Evolutionary conservation across 2,888 invertebrate genomes (phyloP).

Genomic region (Ormia ochracea): DNA sequence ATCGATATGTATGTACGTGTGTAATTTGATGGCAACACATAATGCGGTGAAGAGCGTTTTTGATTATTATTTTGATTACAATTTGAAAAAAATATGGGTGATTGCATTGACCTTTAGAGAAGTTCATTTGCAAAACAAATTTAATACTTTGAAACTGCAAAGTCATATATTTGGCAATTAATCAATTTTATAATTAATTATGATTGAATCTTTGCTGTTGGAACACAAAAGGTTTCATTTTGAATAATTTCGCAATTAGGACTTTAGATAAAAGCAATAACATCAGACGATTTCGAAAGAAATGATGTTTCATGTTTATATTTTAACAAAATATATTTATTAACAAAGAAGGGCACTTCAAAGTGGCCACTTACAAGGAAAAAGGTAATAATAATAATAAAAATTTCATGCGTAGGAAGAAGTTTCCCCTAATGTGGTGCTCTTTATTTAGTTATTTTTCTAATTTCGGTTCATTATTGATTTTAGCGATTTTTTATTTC

Average conservation of each 20-base stretch:
- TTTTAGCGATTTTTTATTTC: too few relatives aligned
- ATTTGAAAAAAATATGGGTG: neutral
- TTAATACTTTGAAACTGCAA: neutral
- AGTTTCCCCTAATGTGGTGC: too few relatives aligned
- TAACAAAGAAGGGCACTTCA: too few relatives aligned
- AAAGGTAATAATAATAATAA: too few relatives aligned
- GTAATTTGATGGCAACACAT: neutral
- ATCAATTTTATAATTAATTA: neutral
- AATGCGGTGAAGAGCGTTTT: neutral
- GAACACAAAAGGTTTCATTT: neutral
- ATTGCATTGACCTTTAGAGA: neutral
- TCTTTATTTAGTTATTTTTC: too few relatives aligned
- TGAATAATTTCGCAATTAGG: neutral
- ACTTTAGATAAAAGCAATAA: neutral
- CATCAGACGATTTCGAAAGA: too few relatives aligned
- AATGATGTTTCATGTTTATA: too few relatives aligned
- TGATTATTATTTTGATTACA: neutral
- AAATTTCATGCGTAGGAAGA: too few relatives aligned
- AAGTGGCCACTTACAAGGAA: too few relatives aligned
- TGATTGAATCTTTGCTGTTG: neutral
- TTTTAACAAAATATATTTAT: too few relatives aligned
- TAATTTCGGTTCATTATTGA: too few relatives aligned
- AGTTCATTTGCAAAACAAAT: neutral
- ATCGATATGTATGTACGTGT: too few relatives aligned
- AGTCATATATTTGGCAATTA: neutral